Percentiles rank a stretch among this genome's conserved stretches.
phyloP scores from a whole-genome alignment of 2,797 vertebrate genomes.

The Neostethus bicornis region DNA sequence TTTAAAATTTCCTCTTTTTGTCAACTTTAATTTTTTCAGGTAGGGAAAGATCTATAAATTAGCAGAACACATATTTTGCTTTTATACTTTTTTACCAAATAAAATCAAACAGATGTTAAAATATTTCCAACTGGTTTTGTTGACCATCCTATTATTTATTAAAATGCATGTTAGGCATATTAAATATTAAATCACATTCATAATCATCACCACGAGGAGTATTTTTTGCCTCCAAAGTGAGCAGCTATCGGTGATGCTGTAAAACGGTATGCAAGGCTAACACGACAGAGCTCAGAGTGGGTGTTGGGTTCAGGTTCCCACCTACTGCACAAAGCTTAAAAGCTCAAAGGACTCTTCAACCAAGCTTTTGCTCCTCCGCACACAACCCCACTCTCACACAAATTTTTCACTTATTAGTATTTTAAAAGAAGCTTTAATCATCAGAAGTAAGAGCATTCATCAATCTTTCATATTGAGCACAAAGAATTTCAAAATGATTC shows the following conservation, averaged over 20 bases:
- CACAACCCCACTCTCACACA: constrained; percentile 14
- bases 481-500: constrained; percentile 23
- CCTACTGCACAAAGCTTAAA: constrained; percentile 50
- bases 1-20: too few species aligned
- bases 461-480: too few species aligned
- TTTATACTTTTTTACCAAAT: too few species aligned
- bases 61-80: too few species aligned
- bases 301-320: constrained; percentile 36
- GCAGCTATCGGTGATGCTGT: constrained; percentile 21
- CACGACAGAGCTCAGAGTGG: constrained; percentile 43
- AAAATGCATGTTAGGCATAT: too few species aligned
- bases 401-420: constrained; percentile 35
- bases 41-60: too few species aligned
- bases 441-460: constrained; percentile 15
- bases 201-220: too few species aligned
- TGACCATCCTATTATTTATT: too few species aligned
- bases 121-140: too few species aligned
- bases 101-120: too few species aligned
- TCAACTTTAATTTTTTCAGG: too few species aligned
- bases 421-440: constrained; percentile 15
- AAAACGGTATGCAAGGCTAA: constrained; percentile 42
- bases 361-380: constrained; percentile 35
- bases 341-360: constrained; percentile 56
- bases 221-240: neutral
- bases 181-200: too few species aligned